Evolutionary conservation across 2,113 vertebrate genomes (phyloP).

Genomic region (Tyto alba): DNA sequence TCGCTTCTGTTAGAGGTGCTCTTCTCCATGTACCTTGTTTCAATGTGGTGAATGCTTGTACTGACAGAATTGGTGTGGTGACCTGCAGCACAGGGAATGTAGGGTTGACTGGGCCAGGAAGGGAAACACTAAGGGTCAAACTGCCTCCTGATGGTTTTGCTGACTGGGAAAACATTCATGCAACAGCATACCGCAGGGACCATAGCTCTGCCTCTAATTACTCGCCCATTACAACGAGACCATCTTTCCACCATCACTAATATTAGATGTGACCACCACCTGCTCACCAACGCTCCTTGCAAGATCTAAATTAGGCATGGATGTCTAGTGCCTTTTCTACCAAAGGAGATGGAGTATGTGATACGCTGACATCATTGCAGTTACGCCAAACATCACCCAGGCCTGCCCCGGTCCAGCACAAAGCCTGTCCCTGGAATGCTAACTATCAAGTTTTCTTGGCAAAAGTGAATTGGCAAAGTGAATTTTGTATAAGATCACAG

Average conservation of each 20-base stretch:
- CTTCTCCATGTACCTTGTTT: background rate
- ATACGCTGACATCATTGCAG: background rate
- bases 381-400: background rate
- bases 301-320: background rate
- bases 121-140: background rate
- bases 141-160: background rate
- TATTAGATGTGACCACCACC: background rate
- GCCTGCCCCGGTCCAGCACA: background rate
- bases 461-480: background rate
- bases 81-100: background rate
- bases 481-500: background rate
- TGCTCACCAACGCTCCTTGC: background rate
- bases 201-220: background rate
- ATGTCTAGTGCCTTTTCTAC: background rate
- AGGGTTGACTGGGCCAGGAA: accelerated
- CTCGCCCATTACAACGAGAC: background rate
- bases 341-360: background rate
- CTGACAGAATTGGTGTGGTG: background rate
- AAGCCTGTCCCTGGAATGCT: background rate
- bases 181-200: background rate
- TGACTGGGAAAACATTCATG: background rate
- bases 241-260: background rate
- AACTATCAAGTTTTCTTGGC: background rate
- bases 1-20: background rate
- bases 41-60: background rate